These are phyloP conservation scores for Regulus satrapa DNA, from an alignment of 2,113 vertebrate genomes.

Conservation along the genomic window DNA sequence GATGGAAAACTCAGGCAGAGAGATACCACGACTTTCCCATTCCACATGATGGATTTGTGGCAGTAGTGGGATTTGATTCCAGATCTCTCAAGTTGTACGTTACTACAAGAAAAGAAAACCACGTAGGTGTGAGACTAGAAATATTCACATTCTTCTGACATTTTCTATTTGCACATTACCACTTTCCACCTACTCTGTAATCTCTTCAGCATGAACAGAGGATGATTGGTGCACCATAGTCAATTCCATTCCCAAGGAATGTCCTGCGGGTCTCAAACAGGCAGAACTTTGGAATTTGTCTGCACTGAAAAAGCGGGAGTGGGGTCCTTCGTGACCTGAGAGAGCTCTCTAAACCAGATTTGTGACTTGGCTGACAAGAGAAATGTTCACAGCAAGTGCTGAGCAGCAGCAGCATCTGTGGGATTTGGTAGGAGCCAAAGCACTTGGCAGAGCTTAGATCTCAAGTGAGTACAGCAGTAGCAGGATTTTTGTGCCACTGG, in stretches of 20 bases:
- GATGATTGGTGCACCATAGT: background rate
- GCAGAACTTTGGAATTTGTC: background rate
- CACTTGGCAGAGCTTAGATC: background rate
- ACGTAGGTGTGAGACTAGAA: conserved; percentile 22
- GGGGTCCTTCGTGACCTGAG: background rate
- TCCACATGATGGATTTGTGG: background rate
- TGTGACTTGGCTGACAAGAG: background rate
- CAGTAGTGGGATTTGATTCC: conserved; percentile 29
- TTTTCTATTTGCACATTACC: conserved; percentile 27
- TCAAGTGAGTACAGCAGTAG: background rate
- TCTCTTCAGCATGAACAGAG: background rate
- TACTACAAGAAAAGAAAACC: conserved; percentile 49
- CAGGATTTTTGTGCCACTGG: background rate
- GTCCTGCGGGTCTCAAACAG: background rate
- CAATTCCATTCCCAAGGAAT: background rate
- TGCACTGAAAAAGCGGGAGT: background rate
- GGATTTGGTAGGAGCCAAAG: background rate
- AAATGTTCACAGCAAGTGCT: background rate
- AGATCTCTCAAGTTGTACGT: background rate
- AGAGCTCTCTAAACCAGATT: background rate
- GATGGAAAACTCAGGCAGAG: background rate
- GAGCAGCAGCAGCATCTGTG: background rate
- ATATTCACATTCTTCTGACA: conserved; percentile 30
- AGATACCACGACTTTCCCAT: background rate
- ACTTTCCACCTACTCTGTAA: conserved; percentile 30